A percentile compares a stretch with the other conserved stretches of the same genome.
These are phyloP conservation scores for Temnothorax ravouxi DNA, from an alignment of 2,888 invertebrate species.

Conservation along the genomic window DNA sequence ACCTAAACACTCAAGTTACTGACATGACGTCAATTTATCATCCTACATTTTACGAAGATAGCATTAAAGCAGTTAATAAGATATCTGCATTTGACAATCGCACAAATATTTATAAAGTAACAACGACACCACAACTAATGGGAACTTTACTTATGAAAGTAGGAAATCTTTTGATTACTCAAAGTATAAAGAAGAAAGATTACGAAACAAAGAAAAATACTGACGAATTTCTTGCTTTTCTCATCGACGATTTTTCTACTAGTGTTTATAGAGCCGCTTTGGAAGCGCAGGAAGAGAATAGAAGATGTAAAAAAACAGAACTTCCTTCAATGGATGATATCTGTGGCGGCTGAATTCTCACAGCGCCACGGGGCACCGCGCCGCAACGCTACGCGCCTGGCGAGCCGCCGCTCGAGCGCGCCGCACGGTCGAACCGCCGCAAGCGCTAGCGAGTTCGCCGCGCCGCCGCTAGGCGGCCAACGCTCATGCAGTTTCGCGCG, in stretches of 20 bases:
- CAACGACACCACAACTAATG: slow-evolving; percentile 21
- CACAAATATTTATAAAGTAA: slow-evolving; percentile 4
- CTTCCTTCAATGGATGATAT: slow-evolving; percentile 10
- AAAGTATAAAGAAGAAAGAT: slow-evolving; percentile 13
- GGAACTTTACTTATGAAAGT: slow-evolving; percentile 22
- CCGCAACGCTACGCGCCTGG: no score
- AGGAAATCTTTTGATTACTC: slow-evolving; percentile 7
- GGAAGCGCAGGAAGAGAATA: neutral
- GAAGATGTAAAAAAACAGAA: neutral
- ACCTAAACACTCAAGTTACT: neutral
- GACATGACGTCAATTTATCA: slow-evolving; percentile 7
- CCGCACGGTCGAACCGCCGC: no score
- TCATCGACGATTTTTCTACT: slow-evolving; percentile 7
- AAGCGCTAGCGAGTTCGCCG: no score
- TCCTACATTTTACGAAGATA: slow-evolving; percentile 15
- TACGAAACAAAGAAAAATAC: neutral
- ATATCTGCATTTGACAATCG: neutral
- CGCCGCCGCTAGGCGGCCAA: no score
- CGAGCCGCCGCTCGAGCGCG: no score
- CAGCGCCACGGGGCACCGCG: no score
- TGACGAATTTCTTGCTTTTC: slow-evolving; percentile 25
- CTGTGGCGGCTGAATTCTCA: no score
- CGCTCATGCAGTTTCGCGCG: no score
- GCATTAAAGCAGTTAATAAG: slow-evolving; percentile 3
- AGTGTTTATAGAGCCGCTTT: slow-evolving; percentile 3